Percentiles rank a stretch among this genome's conserved stretches.
phyloP scores from a whole-genome alignment of 2,113 vertebrate species.

The Craseonycteris thonglongyai region DNA sequence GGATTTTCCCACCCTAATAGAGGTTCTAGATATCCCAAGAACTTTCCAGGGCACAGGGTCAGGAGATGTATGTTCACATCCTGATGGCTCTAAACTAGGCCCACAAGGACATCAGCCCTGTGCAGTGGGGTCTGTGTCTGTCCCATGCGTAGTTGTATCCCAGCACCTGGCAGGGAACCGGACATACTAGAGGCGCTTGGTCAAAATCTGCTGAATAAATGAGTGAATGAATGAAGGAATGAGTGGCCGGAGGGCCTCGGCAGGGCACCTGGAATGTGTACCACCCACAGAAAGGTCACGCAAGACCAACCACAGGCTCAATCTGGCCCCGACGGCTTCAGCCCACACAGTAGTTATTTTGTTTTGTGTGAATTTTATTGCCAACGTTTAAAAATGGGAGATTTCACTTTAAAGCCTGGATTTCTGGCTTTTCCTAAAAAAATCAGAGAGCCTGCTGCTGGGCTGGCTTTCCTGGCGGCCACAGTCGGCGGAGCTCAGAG shows the following conservation, averaged over 20 bases:
- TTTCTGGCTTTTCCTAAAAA: slow-evolving; percentile 26
- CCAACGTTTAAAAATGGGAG: not conserved
- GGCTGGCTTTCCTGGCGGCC: not conserved
- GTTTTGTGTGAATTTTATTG: not conserved
- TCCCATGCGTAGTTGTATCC: not conserved
- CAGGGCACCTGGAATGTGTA: not conserved
- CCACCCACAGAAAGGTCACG: not conserved
- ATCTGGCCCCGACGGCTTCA: accelerated
- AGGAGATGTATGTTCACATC: not conserved
- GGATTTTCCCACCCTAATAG: accelerated
- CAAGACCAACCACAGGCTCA: not conserved
- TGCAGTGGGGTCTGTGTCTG: accelerated
- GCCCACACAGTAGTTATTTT: not conserved
- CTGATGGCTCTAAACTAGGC: not conserved
- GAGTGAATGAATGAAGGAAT: not conserved
- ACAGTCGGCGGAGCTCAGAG: not conserved
- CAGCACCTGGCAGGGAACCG: not conserved
- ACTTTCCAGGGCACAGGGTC: not conserved
- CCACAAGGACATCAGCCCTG: accelerated
- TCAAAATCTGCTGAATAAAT: too few relatives aligned
- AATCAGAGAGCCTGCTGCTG: not conserved
- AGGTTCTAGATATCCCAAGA: not conserved
- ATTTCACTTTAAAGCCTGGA: slow-evolving; percentile 11
- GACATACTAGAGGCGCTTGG: not conserved
- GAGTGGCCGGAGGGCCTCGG: accelerated